phyloP scores from a whole-genome alignment of 2,113 vertebrate species.

The Copsychus sechellarum region DNA sequence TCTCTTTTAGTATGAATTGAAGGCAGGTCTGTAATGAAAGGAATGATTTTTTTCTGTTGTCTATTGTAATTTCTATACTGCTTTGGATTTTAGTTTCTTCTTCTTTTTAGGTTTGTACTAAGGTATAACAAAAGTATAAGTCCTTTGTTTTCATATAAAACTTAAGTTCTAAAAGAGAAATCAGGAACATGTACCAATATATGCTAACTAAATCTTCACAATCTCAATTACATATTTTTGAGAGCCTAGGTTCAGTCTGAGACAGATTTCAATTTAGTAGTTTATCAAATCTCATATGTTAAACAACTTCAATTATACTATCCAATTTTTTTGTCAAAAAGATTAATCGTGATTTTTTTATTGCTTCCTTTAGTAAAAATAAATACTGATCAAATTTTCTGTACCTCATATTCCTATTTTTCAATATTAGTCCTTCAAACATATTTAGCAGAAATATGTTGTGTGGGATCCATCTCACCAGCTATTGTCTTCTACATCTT shows the following conservation, averaged over 20 bases:
- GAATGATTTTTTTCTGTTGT: background rate
- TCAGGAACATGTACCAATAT: background rate
- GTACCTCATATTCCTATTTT: background rate
- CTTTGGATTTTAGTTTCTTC: background rate
- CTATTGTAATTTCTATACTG: background rate
- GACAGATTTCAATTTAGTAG: background rate
- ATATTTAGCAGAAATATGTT: background rate
- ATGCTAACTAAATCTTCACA: background rate
- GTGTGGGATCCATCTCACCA: background rate
- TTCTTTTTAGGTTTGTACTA: background rate
- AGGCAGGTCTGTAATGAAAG: background rate
- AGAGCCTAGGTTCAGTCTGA: background rate
- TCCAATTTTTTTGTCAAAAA: background rate
- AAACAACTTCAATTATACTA: background rate
- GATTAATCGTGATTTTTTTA: background rate
- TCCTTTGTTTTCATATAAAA: background rate
- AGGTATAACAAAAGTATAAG: background rate
- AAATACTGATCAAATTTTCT: background rate
- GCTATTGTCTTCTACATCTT: background rate
- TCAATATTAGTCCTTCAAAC: background rate
- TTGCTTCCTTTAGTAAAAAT: background rate
- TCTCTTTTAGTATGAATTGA: background rate
- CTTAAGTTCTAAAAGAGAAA: background rate
- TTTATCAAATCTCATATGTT: background rate
- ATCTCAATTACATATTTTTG: background rate